phyloP scores from a whole-genome alignment of 2,797 vertebrate species.

The Acrocephalus scirpaceus region DNA sequence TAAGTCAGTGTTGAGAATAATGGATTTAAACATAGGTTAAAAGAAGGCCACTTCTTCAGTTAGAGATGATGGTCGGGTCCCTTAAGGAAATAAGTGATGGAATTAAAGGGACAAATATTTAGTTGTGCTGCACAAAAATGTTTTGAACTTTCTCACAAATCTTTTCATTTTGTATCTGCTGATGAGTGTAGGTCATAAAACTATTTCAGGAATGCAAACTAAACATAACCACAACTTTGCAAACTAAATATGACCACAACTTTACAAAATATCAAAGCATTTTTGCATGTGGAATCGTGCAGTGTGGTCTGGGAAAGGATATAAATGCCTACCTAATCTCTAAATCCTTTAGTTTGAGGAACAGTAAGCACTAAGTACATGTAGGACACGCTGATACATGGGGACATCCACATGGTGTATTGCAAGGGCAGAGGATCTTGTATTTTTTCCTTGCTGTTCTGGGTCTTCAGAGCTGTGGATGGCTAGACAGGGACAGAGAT shows the following conservation, averaged over 20 bases:
- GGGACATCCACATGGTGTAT: not conserved
- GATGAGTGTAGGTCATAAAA: not conserved
- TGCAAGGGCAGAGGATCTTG: not conserved
- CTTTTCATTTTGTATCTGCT: not conserved
- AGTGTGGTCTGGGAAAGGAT: not conserved
- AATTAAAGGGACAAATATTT: not conserved
- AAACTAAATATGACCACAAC: not conserved
- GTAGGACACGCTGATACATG: not conserved
- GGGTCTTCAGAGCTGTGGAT: not conserved
- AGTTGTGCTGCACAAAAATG: not conserved
- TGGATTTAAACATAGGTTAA: not conserved
- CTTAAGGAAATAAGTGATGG: not conserved
- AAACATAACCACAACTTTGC: not conserved
- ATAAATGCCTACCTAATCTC: not conserved
- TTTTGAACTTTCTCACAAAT: not conserved
- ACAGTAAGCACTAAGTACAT: rapidly evolving
- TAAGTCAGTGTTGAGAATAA: not conserved
- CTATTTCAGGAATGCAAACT: not conserved
- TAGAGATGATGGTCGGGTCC: not conserved
- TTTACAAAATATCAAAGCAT: not conserved
- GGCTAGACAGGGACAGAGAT: not conserved
- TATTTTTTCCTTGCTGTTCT: not conserved
- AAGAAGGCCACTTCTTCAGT: not conserved
- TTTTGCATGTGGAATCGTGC: not conserved
- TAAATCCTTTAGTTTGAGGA: not conserved